These are phyloP conservation scores for Nycticebus coucang DNA, from an alignment of 2,113 vertebrate species.

Conservation along the genomic window DNA sequence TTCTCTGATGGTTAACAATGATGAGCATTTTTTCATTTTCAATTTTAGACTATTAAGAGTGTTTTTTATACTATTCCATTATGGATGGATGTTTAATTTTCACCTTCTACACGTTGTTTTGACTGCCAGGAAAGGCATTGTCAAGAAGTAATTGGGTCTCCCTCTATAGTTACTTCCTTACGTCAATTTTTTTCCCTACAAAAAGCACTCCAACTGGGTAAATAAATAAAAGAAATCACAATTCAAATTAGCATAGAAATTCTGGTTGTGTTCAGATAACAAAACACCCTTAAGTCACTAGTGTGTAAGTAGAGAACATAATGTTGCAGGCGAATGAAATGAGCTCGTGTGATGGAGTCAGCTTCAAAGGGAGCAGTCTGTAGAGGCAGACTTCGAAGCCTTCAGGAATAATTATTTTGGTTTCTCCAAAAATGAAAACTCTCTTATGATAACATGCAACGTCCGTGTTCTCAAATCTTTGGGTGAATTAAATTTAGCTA, in stretches of 20 bases:
- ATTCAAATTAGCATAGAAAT: conserved; percentile 57
- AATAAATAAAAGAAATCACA: conserved; percentile 55
- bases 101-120: conserved; percentile 54
- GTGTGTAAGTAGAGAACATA: neutral
- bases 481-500: conserved; percentile 77
- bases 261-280: conserved; percentile 67
- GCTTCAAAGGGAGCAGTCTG: conserved; percentile 35
- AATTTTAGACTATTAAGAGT: conserved; percentile 32
- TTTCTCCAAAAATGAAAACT: conserved; percentile 48
- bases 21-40: neutral
- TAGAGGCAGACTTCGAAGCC: neutral
- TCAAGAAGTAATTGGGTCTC: conserved; percentile 58
- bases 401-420: conserved; percentile 60
- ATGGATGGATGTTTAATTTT: conserved; percentile 52
- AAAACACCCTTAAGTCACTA: conserved; percentile 44
- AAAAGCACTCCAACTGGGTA: conserved; percentile 43
- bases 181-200: neutral
- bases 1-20: too few species aligned
- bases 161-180: conserved; percentile 39
- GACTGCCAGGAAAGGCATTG: conserved; percentile 56
- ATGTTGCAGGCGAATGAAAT: neutral
- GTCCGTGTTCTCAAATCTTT: neutral
- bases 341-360: neutral
- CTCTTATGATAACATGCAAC: conserved; percentile 9
- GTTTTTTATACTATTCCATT: conserved; percentile 18